A percentile compares a stretch with the other conserved stretches of the same genome.
These are phyloP conservation scores for Lethrus apterus DNA, from an alignment of 1,140 invertebrate species.

Conservation along the genomic window DNA sequence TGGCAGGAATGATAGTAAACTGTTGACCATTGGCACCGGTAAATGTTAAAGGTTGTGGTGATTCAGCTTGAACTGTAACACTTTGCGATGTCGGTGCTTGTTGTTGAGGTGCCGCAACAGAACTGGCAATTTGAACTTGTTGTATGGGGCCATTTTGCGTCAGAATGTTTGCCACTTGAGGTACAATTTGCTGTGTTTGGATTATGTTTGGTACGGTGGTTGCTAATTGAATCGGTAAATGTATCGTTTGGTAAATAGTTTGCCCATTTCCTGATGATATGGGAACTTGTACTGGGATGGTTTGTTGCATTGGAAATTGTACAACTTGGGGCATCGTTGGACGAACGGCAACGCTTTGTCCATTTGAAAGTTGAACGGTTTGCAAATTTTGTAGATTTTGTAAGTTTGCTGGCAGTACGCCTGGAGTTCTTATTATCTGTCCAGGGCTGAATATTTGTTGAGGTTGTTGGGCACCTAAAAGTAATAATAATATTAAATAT, in stretches of 20 bases:
- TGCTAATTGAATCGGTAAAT: slow-evolving; percentile 77
- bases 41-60: slow-evolving; percentile 49
- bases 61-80: slow-evolving; percentile 36
- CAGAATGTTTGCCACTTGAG: slow-evolving; percentile 75
- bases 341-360: slow-evolving; percentile 64
- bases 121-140: slow-evolving; percentile 48
- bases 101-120: slow-evolving; percentile 40
- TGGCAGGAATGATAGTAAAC: slow-evolving; percentile 61
- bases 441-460: slow-evolving; percentile 41
- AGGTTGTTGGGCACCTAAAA: slow-evolving; percentile 44
- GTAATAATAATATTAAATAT: slow-evolving; percentile 4
- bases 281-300: slow-evolving; percentile 87
- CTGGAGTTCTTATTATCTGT: slow-evolving; percentile 35
- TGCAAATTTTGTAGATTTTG: slow-evolving; percentile 37
- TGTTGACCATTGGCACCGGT: slow-evolving; percentile 62
- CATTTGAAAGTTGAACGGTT: slow-evolving; percentile 53
- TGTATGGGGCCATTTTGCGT: slow-evolving; percentile 82
- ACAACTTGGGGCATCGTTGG: slow-evolving; percentile 50
- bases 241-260: slow-evolving; percentile 87
- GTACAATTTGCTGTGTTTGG: slow-evolving; percentile 48
- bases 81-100: slow-evolving; percentile 28
- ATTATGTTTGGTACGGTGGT: slow-evolving; percentile 48
- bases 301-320: slow-evolving; percentile 76
- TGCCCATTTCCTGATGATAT: slow-evolving; percentile 84
- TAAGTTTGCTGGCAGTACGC: slow-evolving; percentile 32